A percentile compares a stretch with the other conserved stretches of the same genome.
phyloP scores from a whole-genome alignment of 1,140 invertebrate species.

The Trachymyrmex cornetzi region DNA sequence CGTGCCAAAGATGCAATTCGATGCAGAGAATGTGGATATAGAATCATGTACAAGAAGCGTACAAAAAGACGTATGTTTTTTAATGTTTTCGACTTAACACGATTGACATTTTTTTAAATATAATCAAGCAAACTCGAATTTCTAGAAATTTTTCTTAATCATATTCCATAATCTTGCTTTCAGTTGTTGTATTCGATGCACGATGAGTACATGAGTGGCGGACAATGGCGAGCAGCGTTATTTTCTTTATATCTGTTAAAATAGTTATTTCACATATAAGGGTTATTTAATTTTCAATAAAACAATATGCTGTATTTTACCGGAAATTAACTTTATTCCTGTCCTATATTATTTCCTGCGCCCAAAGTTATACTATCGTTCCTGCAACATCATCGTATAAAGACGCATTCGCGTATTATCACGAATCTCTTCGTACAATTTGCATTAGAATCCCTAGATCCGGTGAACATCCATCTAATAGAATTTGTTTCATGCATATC shows the following conservation, averaged over 20 bases:
- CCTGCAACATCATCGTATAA: conserved; percentile 36
- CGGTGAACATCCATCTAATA: neutral
- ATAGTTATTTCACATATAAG: conserved; percentile 3
- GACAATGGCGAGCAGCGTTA: neutral
- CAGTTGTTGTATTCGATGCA: conserved; percentile 72
- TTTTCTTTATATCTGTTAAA: neutral
- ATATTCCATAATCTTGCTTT: conserved; percentile 51
- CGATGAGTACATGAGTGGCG: conserved; percentile 26
- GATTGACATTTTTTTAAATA: neutral
- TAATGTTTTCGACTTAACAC: conserved; percentile 62
- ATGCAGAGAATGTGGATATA: conserved; percentile 98
- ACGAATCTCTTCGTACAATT: conserved; percentile 33
- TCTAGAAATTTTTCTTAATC: conserved; percentile 58
- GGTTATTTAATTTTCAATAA: conserved; percentile 53
- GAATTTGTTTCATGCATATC: conserved; percentile 1
- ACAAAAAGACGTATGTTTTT: conserved; percentile 96
- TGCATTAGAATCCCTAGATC: conserved; percentile 8
- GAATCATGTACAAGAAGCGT: conserved; percentile 99
- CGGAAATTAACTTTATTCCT: conserved; percentile 71
- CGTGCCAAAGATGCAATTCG: conserved; percentile 97
- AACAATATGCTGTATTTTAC: conserved; percentile 49
- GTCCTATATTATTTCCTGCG: conserved; percentile 36
- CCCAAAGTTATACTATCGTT: conserved; percentile 66
- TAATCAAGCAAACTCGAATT: neutral
- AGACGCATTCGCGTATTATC: neutral